Base-by-base conservation (phyloP, 2,797 vertebrate species). In the Halcyon chelicuti region DNA sequence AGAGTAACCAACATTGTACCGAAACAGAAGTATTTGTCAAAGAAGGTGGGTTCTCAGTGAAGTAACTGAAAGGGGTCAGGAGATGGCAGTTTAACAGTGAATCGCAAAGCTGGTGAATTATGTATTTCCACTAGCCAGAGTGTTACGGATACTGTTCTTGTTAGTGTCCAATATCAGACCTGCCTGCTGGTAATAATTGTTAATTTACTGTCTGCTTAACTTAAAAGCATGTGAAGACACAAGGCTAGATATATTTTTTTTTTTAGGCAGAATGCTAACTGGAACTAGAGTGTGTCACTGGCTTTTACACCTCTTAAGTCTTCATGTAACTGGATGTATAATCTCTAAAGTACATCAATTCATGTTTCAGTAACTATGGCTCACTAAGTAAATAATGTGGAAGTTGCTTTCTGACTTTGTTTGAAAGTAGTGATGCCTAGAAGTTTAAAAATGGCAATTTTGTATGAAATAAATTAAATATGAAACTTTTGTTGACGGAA, bases 21-120 rank as follows among this genome's bases (percentile, higher is more conserved):
- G 91, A 99, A 99, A 98, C 99, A 99, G 98, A 99, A 99, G 98
- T 99, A 99, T 98, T 99, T 99, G 67, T 99, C 99, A 98, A 99
- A 99, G 98, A 99, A 99, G 99, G 99, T 99, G 92, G 87, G 97
- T 98, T 96, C 94, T 77, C 67, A 92, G 51, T 96, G 85, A 97
- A 92, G 49, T 94, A 62, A 49, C 46, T 75, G 66, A 78, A 82
- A 71, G 77, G 70, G 40, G 35, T 75, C 54, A 79, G 40, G 89
- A 84, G n/a, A 9, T 51, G 85, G 68, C 25, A 44, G 77, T 90
- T 96, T 79, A 94, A 78, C 92, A 87, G 62, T 51, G 61, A 88
- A 96, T 91, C 89, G 26, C 77, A 60, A 20, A 94, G 86, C 83
- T 92, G 94, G 74, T 94, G 90, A 94, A 80, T 95, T 94, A 81